A percentile compares a stretch with the other conserved stretches of the same genome.
Evolutionary conservation across 2,888 invertebrate species (phyloP).

Genomic region (Acanthacorydalis orientalis): DNA sequence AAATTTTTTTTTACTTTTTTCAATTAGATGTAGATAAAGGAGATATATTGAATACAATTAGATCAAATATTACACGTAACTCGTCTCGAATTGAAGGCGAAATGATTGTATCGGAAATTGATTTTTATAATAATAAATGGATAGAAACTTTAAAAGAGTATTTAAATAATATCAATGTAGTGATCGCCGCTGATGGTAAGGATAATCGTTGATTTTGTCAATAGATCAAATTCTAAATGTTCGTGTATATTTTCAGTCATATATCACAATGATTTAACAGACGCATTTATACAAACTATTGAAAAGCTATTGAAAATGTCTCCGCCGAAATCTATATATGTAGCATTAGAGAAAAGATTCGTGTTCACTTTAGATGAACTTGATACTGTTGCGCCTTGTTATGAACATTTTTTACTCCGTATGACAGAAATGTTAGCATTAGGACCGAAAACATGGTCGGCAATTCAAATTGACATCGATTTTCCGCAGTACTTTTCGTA

Average conservation of each 20-base stretch:
- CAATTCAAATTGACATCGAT: conserved; percentile 45
- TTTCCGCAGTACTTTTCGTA: conserved; percentile 73
- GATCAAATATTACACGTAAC: conserved; percentile 51
- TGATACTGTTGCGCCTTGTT: conserved; percentile 74
- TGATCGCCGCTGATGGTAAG: conserved; percentile 74
- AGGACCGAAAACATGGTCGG: conserved; percentile 31
- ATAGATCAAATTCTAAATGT: too few species aligned
- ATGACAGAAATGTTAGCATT: conserved; percentile 33
- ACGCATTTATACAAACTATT: conserved; percentile 58
- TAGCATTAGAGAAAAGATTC: conserved; percentile 72
- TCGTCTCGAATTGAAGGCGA: conserved; percentile 36
- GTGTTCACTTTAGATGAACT: conserved; percentile 69
- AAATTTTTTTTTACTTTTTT: conserved; percentile 7
- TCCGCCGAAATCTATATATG: conserved; percentile 41
- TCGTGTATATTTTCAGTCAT: too few species aligned
- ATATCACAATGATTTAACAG: conserved; percentile 67
- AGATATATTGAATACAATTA: conserved; percentile 55
- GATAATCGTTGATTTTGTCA: too few species aligned
- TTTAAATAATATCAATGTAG: conserved; percentile 40
- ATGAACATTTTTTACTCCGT: conserved; percentile 59
- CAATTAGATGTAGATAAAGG: conserved; percentile 56
- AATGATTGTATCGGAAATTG: conserved; percentile 44
- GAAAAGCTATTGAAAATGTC: conserved; percentile 43
- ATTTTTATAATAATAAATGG: conserved; percentile 48
- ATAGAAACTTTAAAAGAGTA: conserved; percentile 32